Base-by-base conservation (phyloP, 1,140 invertebrate genomes). In the Penaeus vannamei region DNA sequence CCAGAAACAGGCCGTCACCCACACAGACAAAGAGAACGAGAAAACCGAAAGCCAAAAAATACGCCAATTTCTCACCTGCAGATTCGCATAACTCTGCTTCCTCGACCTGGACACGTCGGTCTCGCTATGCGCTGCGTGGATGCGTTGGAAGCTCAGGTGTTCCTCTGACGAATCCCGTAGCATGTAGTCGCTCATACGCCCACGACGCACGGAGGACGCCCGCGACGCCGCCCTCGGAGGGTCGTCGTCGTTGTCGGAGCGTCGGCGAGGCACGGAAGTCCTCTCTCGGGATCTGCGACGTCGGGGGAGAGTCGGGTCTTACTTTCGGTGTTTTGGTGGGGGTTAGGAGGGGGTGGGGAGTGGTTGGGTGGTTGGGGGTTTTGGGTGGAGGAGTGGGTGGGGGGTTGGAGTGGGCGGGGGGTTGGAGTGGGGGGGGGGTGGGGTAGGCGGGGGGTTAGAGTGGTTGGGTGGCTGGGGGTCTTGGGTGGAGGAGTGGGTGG, bases 111-210 rank as follows among this genome's bases (percentile, higher is more conserved):
- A 87, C 32, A 87, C 85, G 62, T 87, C 85, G 10, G 77, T 87
- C 85, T 87, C 85, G 62, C 85, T 87, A 59, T 87, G 85, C 22
- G 85, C 85, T 1, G 85, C 85, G 62, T 81, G 77, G 77, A 87
- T 87, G 19, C 85, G 60, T 1, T 81, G 77, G 85, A 81, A 81
- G 79, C 29, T 60, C 14, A 81, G 85, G 77, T 87, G 62, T 14
- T 81, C 85, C 14, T 82, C 85, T 42, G 85, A 42, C 1, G 77
- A n/a, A 60, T 87, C 85, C 19, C 85, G 36, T 17, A 81, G 62
- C 76, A 86, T 81, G 76, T 86, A 86, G 76, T 86, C 85, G 77
- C 85, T 86, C 85, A 86, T 81, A 17, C 85, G 79, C 12, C 85
- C 85, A 2, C 79, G 61, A 19, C 85, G 77, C 77, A 87, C 85